phyloP scores from a whole-genome alignment of 2,797 vertebrate species.

The Lepilemur ruficaudatus region DNA sequence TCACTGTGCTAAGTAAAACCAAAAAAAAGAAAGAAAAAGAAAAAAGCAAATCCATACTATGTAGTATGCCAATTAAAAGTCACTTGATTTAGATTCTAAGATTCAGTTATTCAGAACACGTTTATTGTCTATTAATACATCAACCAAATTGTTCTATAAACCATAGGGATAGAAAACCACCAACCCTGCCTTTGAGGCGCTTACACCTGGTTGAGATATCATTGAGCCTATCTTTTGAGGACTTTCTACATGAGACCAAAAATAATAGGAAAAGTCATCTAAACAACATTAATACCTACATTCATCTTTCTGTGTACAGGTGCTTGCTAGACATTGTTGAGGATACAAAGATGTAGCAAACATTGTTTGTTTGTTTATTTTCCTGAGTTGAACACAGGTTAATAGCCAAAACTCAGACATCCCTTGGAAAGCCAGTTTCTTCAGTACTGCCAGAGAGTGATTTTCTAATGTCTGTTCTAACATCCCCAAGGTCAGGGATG shows the following conservation, averaged over 20 bases:
- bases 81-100: background rate
- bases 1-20: background rate
- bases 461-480: background rate
- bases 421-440: background rate
- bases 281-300: background rate
- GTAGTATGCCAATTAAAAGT: background rate
- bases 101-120: background rate
- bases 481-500: background rate
- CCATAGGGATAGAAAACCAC: background rate
- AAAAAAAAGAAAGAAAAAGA: background rate
- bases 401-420: background rate
- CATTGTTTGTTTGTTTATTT: background rate
- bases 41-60: background rate
- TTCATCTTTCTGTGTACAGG: background rate
- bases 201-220: background rate
- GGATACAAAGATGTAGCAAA: background rate
- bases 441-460: background rate
- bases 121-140: background rate
- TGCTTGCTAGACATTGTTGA: background rate
- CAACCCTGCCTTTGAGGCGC: background rate
- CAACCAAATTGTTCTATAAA: background rate
- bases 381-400: background rate
- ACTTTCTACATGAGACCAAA: background rate
- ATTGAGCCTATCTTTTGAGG: constrained; percentile 2
- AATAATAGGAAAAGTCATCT: background rate